Evolutionary conservation across 2,888 invertebrate species (phyloP).

Genomic region (Eristalinus sepulchralis): DNA sequence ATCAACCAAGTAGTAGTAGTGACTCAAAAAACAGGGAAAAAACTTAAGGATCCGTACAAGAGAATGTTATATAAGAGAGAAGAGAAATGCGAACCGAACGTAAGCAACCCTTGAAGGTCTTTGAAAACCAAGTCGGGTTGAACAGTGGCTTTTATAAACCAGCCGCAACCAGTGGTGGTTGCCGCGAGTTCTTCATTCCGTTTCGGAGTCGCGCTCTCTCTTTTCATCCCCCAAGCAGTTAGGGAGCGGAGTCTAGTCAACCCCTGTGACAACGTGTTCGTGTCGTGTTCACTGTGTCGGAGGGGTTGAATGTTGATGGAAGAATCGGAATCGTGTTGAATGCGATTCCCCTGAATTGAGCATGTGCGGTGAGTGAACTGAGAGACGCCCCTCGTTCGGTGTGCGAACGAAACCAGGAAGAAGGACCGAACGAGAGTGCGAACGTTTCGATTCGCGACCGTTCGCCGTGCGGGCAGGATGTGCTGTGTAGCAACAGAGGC

Average conservation of each 20-base stretch:
- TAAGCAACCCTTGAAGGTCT: slow-evolving; percentile 82
- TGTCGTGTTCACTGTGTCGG: slow-evolving; percentile 33
- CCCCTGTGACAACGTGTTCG: slow-evolving; percentile 65
- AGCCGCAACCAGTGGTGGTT: slow-evolving; percentile 69
- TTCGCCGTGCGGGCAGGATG: slow-evolving; percentile 56
- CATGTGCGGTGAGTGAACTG: slow-evolving; percentile 72
- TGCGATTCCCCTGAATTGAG: slow-evolving; percentile 47
- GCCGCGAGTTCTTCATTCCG: slow-evolving; percentile 56
- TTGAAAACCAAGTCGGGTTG: slow-evolving; percentile 79
- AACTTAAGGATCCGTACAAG: slow-evolving; percentile 79
- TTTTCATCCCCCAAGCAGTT: slow-evolving; percentile 55
- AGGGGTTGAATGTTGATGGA: slow-evolving; percentile 61
- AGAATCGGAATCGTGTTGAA: slow-evolving; percentile 56
- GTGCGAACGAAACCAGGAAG: slow-evolving; percentile 51
- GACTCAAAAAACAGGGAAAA: slow-evolving; percentile 76
- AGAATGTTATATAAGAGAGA: slow-evolving; percentile 81
- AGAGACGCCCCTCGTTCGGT: slow-evolving; percentile 25
- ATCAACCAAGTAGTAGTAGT: slow-evolving; percentile 54
- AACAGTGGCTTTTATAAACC: slow-evolving; percentile 79
- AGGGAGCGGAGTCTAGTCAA: slow-evolving; percentile 48
- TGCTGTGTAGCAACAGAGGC: slow-evolving; percentile 36
- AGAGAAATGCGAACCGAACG: slow-evolving; percentile 82
- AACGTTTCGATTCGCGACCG: slow-evolving; percentile 49
- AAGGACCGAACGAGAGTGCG: slow-evolving; percentile 36
- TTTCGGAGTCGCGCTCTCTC: slow-evolving; percentile 63